Evolutionary conservation across 2,113 vertebrate genomes (phyloP).

Genomic region (Lasiurus borealis): DNA sequence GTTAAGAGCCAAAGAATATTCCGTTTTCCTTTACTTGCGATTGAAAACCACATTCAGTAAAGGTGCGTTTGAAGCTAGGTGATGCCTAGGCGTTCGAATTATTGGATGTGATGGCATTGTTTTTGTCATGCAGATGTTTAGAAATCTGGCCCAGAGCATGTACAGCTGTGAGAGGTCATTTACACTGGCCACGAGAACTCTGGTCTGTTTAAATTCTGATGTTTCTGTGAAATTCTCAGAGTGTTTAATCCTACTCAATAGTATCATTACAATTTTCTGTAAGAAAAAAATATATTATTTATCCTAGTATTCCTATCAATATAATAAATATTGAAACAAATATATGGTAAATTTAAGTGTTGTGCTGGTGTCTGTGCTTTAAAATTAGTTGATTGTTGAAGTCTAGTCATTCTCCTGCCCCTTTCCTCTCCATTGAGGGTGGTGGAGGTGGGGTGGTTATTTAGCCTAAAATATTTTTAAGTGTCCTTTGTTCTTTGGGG

Average conservation of each 20-base stretch:
- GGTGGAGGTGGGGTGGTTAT: background rate
- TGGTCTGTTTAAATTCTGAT: constrained; percentile 85
- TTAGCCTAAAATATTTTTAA: constrained; percentile 51
- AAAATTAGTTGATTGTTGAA: background rate
- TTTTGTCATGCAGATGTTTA: constrained; percentile 67
- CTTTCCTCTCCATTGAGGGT: constrained; percentile 42
- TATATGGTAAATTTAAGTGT: constrained; percentile 74
- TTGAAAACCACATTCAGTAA: constrained; percentile 56
- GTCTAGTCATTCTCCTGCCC: too few species aligned
- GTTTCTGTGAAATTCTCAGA: constrained; percentile 89
- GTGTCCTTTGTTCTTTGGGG: constrained; percentile 60
- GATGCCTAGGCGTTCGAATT: constrained; percentile 64
- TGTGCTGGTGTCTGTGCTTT: constrained; percentile 72
- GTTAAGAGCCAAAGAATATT: constrained; percentile 62
- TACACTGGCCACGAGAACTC: constrained; percentile 78
- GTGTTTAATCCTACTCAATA: constrained; percentile 82
- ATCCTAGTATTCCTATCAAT: constrained; percentile 80
- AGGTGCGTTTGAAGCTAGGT: constrained; percentile 43
- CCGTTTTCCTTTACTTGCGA: constrained; percentile 72
- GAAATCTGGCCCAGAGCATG: constrained; percentile 77
- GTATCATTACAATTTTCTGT: constrained; percentile 85
- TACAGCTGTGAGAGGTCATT: constrained; percentile 75
- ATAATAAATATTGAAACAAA: constrained; percentile 86
- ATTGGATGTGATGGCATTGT: constrained; percentile 48
- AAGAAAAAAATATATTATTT: constrained; percentile 85